Conservation (phyloP, 2,888 invertebrate species). For the Colostygia pectinataria region DNA sequence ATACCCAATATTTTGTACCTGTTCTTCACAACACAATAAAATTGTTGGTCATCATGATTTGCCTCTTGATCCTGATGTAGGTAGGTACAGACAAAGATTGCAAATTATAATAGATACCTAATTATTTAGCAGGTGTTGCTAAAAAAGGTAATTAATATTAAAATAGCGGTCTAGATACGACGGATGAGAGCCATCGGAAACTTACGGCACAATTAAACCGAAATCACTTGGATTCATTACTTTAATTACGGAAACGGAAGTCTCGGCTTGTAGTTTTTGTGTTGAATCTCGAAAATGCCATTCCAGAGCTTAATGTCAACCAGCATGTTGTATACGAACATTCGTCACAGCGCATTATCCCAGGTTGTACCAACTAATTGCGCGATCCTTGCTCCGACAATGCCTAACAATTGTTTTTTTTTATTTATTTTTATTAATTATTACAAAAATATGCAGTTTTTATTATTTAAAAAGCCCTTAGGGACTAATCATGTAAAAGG, state of each 20-base stretch:
- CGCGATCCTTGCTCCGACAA: slow-evolving; percentile 23
- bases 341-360: slow-evolving; percentile 36
- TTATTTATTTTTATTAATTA: neutral
- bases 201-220: slow-evolving; percentile 67
- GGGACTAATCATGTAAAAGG: no score
- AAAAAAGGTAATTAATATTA: slow-evolving; percentile 21
- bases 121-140: slow-evolving; percentile 20
- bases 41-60: no score
- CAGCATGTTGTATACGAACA: slow-evolving; percentile 43
- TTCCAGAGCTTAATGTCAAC: slow-evolving; percentile 59
- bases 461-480: no score
- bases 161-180: slow-evolving; percentile 34
- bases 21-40: no score
- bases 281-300: slow-evolving; percentile 50
- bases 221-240: slow-evolving; percentile 74
- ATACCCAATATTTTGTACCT: no score
- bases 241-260: slow-evolving; percentile 80
- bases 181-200: slow-evolving; percentile 67
- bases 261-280: slow-evolving; percentile 55
- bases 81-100: neutral
- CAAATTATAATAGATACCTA: neutral
- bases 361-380: slow-evolving; percentile 33
- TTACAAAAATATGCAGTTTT: neutral
- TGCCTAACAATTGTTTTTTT: neutral
- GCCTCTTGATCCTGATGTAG: no score